These are phyloP conservation scores for Aphidius colemani DNA, from an alignment of 2,888 invertebrate genomes.

Conservation along the genomic window DNA sequence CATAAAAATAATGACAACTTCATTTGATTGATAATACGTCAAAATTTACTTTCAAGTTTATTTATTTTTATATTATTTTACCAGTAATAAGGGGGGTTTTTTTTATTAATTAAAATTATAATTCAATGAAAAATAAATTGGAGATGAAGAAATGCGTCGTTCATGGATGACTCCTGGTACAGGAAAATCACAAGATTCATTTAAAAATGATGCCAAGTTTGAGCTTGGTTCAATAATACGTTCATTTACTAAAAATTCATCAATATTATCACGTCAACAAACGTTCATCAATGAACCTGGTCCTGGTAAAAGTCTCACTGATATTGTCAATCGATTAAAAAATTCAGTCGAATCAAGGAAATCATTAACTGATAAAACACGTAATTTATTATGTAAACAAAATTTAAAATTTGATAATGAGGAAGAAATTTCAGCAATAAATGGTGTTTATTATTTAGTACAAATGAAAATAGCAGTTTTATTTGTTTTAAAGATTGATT, in stretches of 20 bases:
- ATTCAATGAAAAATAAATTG: constrained; percentile 10
- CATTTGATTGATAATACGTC: constrained; percentile 7
- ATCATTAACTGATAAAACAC: background rate
- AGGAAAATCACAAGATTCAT: constrained; percentile 13
- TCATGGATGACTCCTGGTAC: constrained; percentile 19
- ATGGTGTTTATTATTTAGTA: background rate
- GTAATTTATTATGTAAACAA: background rate
- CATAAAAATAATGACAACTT: background rate
- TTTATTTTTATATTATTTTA: too few species aligned
- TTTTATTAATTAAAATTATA: background rate
- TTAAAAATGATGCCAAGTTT: background rate
- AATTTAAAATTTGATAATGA: background rate
- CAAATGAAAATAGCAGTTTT: background rate
- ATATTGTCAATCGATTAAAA: constrained; percentile 18
- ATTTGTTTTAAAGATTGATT: constrained; percentile 4
- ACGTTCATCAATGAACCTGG: constrained; percentile 19
- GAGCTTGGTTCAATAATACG: constrained; percentile 14
- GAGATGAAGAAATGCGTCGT: constrained; percentile 15
- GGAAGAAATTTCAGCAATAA: constrained; percentile 16
- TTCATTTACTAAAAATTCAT: constrained; percentile 17
- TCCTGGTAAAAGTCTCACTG: constrained; percentile 13
- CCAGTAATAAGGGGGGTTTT: too few species aligned
- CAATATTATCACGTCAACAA: constrained; percentile 7
- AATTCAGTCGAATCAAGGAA: background rate
- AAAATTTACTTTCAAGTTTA: constrained; percentile 9